Evolutionary conservation across 2,888 invertebrate species (phyloP), one percentile per base, ranked within the genome.

Genomic region (Chelonus formosanus): DNA sequence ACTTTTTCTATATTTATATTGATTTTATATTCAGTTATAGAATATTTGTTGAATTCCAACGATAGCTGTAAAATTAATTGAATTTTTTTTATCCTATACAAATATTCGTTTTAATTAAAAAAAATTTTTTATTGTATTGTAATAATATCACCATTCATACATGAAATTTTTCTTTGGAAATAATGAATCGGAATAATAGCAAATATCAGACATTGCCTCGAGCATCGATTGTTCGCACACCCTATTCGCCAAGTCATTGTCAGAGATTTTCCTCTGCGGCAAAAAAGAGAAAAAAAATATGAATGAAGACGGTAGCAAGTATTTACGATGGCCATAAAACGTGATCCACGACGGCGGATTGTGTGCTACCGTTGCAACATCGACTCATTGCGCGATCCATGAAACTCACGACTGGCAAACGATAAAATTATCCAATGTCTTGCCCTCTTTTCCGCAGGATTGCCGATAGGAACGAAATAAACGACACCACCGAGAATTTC

Each of bases 271-370:
- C 43, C 31, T 44, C 10, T 43, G 57, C 20, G 20, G 44, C 31
- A 3, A 43, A 43, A 52, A 34, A 52, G 32, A 52, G 32, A 40
- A 20, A 47, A 56, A 56, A 55, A 34, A 20, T 55, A 54, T 54
- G 52, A 66, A 61, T 55, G 56, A 56, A 52, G 50, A 44, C n/a
- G 47, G 53, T 44, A 52, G 40, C 34, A n/a, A 50, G 61, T 65
- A 65, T 65, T 66, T 61, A 66, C 60, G 61, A 61, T 43, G 56
- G 36, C 56, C 66, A 65, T 65, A 65, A 65, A 65, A 50, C 56
- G 52, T 43, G 44, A 43, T 59, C 40, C 54, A 59, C 56, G 34
- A 44, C 10, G 50, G 63, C 50, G 56, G 32, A 59, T 59, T 35
- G 54, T 54, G 36, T 59, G 59, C 59, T 50, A 61, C 55, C 31